Base-by-base conservation (phyloP, 2,888 invertebrate genomes). In the Temnothorax ravouxi region DNA sequence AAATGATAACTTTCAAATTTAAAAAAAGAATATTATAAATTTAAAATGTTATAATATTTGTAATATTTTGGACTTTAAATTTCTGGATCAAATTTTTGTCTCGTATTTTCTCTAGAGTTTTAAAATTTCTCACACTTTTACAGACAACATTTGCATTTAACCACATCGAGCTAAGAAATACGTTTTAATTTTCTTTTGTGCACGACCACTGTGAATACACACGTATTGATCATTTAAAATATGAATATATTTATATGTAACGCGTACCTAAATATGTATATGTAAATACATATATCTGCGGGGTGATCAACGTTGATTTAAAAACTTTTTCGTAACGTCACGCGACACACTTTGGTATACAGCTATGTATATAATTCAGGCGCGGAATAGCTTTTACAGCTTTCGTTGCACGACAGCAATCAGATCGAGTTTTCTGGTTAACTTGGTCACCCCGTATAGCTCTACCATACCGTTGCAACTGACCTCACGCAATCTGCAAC, bases 401-500 rank as follows among this genome's bases (percentile, higher is more conserved):
- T 80, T 72, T 71, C 6, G 34, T 56, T 34, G 47, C 21, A 50
- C 62, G 25, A n/a, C 50, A 56, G n/a, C 29, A 15, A 54, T 18
- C 41, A 52, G 52, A 56, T 71, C 71, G 56, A 80, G 59, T 80
- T 80, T 47, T 80, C 21, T 72, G 72, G 29, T 47, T 59, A 66
- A 77, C n/a, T 79, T 80, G 79, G 47, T 80, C 79, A 72, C 47
- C 79, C 47, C 72, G 59, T 72, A 47, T 59, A 72, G 72, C 59
- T 74, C 71, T 52, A 85, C 84, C 87, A 89, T 90, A 90, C 88
- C 91, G 89, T 89, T 83, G 91, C 91, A 91, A 91, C 86, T 87
- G 88, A 91, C 84, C 86, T 91, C 91, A 91, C 91, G 91, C 91
- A 90, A 91, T 84, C 76, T 84, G 88, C 88, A 89, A 89, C 84